These are phyloP conservation scores for silkworm (Bombyx mori) DNA, from an alignment of 1,140 invertebrate species.

Conservation along the genomic window ASM3026992v2 NC_085117.1:4110501-4111000, in stretches of 20 bases:
- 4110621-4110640: too few species aligned
- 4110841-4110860: constrained; percentile 8
- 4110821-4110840: constrained; percentile 62
- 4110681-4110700: too few species aligned
- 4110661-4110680: too few species aligned
- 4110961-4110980: not conserved
- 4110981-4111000: not conserved
- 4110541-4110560: too few species aligned
- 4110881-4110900: constrained; percentile 17
- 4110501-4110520: too few species aligned
- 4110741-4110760: constrained; percentile 57
- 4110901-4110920: constrained; percentile 57
- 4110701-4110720: too few species aligned
- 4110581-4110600: too few species aligned
- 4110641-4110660: too few species aligned
- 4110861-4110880: constrained; percentile 9
- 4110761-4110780: constrained; percentile 60
- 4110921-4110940: constrained; percentile 13
- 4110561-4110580: too few species aligned
- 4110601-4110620: too few species aligned
- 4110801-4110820: constrained; percentile 63
- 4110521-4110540: too few species aligned
- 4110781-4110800: constrained; percentile 45
- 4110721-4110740: constrained; percentile 13
- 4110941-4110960: constrained; percentile 3